Evolutionary conservation across 2,113 vertebrate genomes (phyloP).

Genomic region (Heterotilapia buettikoferi): DNA sequence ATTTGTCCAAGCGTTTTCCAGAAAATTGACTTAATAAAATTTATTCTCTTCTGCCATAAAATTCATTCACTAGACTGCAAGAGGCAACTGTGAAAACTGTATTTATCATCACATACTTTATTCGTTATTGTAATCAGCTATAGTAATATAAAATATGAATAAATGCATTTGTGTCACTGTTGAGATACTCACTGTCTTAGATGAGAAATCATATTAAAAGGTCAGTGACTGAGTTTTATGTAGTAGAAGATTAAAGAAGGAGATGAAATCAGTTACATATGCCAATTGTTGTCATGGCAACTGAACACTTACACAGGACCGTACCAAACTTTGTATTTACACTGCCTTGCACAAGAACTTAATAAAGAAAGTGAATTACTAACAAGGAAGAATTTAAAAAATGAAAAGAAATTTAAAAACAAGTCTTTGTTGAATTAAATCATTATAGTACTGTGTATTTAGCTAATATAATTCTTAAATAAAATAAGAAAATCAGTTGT

Average conservation of each 20-base stretch:
- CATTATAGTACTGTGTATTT: background rate
- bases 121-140: slow-evolving; percentile 1
- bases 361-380: background rate
- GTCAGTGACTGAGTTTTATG: slow-evolving; percentile 39
- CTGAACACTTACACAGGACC: slow-evolving; percentile 9
- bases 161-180: slow-evolving; percentile 20
- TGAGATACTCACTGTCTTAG: slow-evolving; percentile 24
- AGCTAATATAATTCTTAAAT: background rate
- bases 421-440: background rate
- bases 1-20: background rate
- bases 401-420: background rate
- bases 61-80: background rate
- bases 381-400: background rate
- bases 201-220: slow-evolving; percentile 52
- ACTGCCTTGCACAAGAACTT: background rate
- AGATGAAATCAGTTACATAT: slow-evolving; percentile 35
- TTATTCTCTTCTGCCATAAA: background rate
- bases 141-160: background rate
- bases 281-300: slow-evolving; percentile 46
- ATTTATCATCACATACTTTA: background rate
- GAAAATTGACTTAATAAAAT: background rate
- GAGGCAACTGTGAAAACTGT: background rate
- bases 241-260: slow-evolving; percentile 34
- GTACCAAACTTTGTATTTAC: slow-evolving; percentile 7
- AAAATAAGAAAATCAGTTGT: background rate